These are phyloP conservation scores for Calyptomena viridis DNA, from an alignment of 2,113 vertebrate genomes.

Conservation along the genomic window DNA sequence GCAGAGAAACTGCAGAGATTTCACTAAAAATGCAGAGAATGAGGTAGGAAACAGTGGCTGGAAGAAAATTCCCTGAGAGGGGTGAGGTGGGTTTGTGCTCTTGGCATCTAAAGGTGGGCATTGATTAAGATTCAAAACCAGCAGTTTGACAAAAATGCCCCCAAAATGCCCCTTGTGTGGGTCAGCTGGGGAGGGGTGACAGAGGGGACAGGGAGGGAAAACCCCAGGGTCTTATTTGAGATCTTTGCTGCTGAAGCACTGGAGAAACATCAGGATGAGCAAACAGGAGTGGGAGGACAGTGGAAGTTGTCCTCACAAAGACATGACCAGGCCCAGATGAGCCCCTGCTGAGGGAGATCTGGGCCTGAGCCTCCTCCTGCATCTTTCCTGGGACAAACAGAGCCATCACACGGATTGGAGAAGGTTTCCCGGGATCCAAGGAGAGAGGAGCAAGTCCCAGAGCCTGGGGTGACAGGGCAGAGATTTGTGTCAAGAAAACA, in stretches of 20 bases:
- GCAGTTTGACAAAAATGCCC: neutral
- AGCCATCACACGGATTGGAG: neutral
- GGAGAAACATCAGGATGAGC: neutral
- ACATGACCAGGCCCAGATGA: neutral
- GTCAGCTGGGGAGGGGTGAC: neutral
- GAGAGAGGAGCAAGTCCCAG: neutral
- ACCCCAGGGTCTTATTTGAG: accelerated
- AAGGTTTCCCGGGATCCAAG: neutral
- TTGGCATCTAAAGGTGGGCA: neutral
- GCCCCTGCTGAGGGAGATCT: neutral
- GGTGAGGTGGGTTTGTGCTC: neutral
- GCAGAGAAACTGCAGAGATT: neutral
- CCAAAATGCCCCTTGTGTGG: neutral
- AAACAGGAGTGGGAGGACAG: neutral
- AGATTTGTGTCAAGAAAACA: neutral
- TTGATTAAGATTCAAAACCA: neutral
- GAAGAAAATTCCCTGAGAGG: neutral
- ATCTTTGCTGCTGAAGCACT: neutral
- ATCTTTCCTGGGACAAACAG: too few relatives aligned
- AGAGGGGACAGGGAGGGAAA: neutral
- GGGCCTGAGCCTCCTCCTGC: neutral
- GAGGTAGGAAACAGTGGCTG: neutral
- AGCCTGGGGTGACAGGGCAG: neutral
- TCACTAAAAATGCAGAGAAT: neutral
- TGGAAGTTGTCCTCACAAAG: neutral